Evolutionary conservation across 2,797 vertebrate species (phyloP).

Genomic region (Hippoglossus hippoglossus): DNA sequence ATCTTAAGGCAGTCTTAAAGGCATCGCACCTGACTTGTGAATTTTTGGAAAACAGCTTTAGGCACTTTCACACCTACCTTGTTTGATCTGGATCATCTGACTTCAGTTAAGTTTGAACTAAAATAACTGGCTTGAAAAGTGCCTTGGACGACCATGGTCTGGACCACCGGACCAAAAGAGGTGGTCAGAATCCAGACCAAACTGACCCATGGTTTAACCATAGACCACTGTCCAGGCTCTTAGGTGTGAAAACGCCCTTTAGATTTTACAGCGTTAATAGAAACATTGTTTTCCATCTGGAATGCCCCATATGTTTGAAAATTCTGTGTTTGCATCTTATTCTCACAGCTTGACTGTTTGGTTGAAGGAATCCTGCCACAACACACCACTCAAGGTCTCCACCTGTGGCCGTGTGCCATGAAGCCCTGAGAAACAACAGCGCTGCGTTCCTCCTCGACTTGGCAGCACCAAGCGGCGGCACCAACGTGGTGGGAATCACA

Average conservation of each 20-base stretch:
- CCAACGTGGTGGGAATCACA: constrained; percentile 46
- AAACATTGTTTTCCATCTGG: neutral
- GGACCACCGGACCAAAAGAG: too few relatives aligned
- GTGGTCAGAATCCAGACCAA: too few relatives aligned
- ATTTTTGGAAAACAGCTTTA: neutral
- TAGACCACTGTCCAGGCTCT: too few relatives aligned
- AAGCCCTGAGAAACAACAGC: constrained; percentile 41
- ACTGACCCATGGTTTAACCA: too few relatives aligned
- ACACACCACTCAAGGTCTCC: constrained; percentile 45
- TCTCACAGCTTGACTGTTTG: constrained; percentile 53
- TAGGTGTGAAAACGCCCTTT: too few relatives aligned
- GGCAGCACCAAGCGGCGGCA: constrained; percentile 29
- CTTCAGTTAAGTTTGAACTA: too few relatives aligned
- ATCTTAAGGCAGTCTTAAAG: too few relatives aligned
- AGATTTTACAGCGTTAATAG: too few relatives aligned
- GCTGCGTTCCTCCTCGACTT: constrained; percentile 25
- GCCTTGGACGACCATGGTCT: too few relatives aligned
- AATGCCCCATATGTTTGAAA: constrained; percentile 13
- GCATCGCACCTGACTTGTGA: neutral
- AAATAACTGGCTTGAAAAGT: too few relatives aligned
- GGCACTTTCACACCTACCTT: too few relatives aligned
- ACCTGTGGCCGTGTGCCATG: constrained; percentile 50
- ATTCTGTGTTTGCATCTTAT: neutral
- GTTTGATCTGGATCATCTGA: too few relatives aligned
- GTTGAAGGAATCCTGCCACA: constrained; percentile 28